Conservation (phyloP, 2,888 invertebrate species). For the Apeira syringaria region DNA sequence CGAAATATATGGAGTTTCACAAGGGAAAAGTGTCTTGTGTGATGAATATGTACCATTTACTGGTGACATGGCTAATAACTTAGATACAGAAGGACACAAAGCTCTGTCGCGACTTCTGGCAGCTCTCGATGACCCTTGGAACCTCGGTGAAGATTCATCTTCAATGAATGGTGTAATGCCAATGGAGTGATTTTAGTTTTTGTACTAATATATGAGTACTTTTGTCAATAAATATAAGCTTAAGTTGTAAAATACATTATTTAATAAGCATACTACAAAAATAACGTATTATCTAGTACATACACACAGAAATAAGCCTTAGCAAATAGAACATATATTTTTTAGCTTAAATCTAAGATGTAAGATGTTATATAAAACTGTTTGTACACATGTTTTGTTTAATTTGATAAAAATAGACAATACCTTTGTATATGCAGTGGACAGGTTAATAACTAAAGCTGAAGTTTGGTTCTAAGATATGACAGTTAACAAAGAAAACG, state of each 20-base stretch:
- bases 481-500: too few species aligned
- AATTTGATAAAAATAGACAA: too few species aligned
- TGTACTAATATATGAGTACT: slow-evolving; percentile 5
- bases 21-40: slow-evolving; percentile 71
- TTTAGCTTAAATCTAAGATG: not conserved
- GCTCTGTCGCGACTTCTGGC: slow-evolving; percentile 62
- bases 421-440: too few species aligned
- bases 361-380: not conserved
- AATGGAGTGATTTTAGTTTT: slow-evolving; percentile 48
- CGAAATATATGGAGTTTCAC: slow-evolving; percentile 71
- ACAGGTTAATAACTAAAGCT: too few species aligned
- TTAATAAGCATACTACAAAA: not conserved
- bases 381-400: not conserved
- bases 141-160: slow-evolving; percentile 62
- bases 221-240: slow-evolving; percentile 7
- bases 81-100: slow-evolving; percentile 73
- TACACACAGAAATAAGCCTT: not conserved
- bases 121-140: slow-evolving; percentile 77
- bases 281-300: not conserved
- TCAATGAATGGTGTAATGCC: slow-evolving; percentile 54
- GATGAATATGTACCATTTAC: slow-evolving; percentile 72
- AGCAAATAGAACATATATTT: not conserved
- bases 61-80: slow-evolving; percentile 62
- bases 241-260: slow-evolving; percentile 2
- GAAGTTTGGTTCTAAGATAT: too few species aligned